Evolutionary conservation across 2,888 invertebrate species (phyloP), one percentile per base, ranked within the genome.

Genomic region (Perdita meconis): DNA sequence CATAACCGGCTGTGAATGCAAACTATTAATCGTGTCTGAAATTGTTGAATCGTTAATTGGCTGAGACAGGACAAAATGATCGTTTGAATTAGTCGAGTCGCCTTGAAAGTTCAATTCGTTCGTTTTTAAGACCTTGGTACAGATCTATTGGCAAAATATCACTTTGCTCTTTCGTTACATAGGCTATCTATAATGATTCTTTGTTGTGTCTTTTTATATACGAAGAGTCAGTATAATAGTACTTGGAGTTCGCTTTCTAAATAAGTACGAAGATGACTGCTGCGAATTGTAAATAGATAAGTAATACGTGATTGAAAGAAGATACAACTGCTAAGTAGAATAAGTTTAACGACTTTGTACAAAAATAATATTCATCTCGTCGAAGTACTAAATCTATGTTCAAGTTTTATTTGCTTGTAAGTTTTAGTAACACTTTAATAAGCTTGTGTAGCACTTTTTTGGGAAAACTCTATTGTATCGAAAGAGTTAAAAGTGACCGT

Each of bases 1-100:
- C 64, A 55, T 67, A 72, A 76, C 53, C 64, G 82, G 78, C 78
- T 82, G 78, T 81, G 81, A 82, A 69, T 64, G 69, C 38, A 42
- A 57, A 65, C 61, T 73, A 69, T 78, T 75, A 56, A 61, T 56
- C 30, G 63, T 78, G 65, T 64, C 56, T 30, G 69, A 75, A 47
- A 64, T 65, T 55, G 56, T 71, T 56, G 47, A 55, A 71, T 61
- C 53, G 65, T 56, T 66, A 16, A 53, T 44, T 47, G 64, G 59
- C 60, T 70, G 42, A 53, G 71, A 65, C 50, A 30, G 44, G 24
- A 50, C 8, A 40, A 57, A 72, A 63, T 63, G 68, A 78, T 75
- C 74, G 51, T 70, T 78, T 71, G 70, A 71, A 70, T 65, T 79
- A 74, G 64, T 40, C 78, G 53, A 78, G 65, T 69, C 68, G n/a